Evolutionary conservation across 2,888 invertebrate genomes (phyloP).

Genomic region (Acronicta alni): DNA sequence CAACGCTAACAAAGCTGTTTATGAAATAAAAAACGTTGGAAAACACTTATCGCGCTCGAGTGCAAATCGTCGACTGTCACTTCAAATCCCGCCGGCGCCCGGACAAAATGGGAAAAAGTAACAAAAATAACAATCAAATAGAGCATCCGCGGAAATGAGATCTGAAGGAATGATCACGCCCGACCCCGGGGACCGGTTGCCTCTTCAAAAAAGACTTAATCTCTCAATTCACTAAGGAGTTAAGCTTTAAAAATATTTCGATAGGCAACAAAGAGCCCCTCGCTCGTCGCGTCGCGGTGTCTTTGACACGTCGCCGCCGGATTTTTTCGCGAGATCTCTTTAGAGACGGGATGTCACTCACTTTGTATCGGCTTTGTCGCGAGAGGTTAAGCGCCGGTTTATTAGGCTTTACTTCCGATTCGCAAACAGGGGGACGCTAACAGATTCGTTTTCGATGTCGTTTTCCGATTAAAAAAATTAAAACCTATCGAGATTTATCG

Average conservation of each 20-base stretch:
- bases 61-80: conserved; percentile 88
- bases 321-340: conserved; percentile 87
- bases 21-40: conserved; percentile 81
- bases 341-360: conserved; percentile 87
- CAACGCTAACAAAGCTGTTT: conserved; percentile 84
- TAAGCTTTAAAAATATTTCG: conserved; percentile 89
- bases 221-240: conserved; percentile 90
- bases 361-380: conserved; percentile 88
- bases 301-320: conserved; percentile 88
- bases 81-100: conserved; percentile 82
- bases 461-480: conserved; percentile 68
- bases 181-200: conserved; percentile 90
- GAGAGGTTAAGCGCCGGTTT: conserved; percentile 88
- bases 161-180: conserved; percentile 87
- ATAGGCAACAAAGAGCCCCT: conserved; percentile 86
- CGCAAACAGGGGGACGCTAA: conserved; percentile 81
- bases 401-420: conserved; percentile 86
- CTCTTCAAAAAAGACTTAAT: conserved; percentile 90
- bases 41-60: conserved; percentile 88
- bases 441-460: conserved; percentile 76
- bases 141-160: conserved; percentile 88
- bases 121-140: conserved; percentile 89
- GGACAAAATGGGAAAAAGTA: conserved; percentile 83
- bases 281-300: conserved; percentile 82
- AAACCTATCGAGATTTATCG: conserved; percentile 72